Base-by-base conservation (phyloP, 2,797 vertebrate species). In the Sus cebifrons region DNA sequence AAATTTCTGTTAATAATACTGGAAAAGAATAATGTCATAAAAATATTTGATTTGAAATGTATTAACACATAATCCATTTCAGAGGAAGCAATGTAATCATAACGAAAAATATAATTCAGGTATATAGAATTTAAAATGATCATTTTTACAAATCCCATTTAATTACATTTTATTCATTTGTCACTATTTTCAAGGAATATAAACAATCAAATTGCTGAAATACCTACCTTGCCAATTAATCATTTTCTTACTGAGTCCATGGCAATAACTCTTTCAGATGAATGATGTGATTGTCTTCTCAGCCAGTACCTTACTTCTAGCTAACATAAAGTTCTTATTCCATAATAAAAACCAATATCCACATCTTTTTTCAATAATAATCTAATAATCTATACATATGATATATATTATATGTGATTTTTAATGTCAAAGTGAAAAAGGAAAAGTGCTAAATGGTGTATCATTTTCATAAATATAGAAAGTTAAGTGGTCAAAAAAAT, bases 141-240 rank as follows among this genome's bases (percentile, higher is more conserved):
- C 97, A 98, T 96, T 97, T 98, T 98, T 97, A 97, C 98, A 98
- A 97, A 96, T 96, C 96, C 95, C 97, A 89, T 91, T 97, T 96
- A 98, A 97, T 98, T 98, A 98, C 98, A 99, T 98, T 98, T 99
- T 98, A 99, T 99, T 99, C 98, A 99, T 92, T 99, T 99, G 98
- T 98, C 98, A 97, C 97, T 97, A 97, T 98, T 98, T 98, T 95
- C 88, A 98, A 98, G 98, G 96, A 97, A 91, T 94, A 54, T 97
- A 98, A 98, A 98, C 98, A 96, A 96, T 98, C 96, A 98, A 98
- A 98, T 98, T 99, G 98, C 94, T 96, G 97, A 98, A 98, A 98
- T 98, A 98, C 95, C 91, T 98, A 92, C 64, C 93, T 97, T 98
- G 98, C 98, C 97, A 98, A 98, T 97, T 98, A 97, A 86, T 81